These are phyloP conservation scores for Ciconia stormi DNA, from an alignment of 2,113 vertebrate genomes.

Conservation along the genomic window DNA sequence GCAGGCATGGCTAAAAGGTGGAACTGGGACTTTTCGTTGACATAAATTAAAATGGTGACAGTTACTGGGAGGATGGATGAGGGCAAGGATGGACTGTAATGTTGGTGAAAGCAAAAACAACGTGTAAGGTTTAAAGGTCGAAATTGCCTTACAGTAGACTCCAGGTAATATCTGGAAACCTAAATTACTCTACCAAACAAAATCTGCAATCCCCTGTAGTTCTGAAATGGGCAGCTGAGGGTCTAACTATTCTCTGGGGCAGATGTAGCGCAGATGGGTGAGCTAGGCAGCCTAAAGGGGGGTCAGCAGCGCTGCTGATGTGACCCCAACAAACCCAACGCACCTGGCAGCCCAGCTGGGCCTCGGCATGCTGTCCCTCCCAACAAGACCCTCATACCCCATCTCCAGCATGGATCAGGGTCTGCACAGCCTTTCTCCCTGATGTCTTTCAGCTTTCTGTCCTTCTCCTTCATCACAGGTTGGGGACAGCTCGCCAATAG, in stretches of 20 bases:
- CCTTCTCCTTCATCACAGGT: not conserved
- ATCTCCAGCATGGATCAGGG: no score
- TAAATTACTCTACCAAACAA: not conserved
- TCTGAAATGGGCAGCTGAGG: not conserved
- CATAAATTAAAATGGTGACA: not conserved
- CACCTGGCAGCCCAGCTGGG: not conserved
- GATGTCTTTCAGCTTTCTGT: not conserved
- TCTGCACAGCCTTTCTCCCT: not conserved
- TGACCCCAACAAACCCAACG: not conserved
- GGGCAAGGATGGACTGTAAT: not conserved
- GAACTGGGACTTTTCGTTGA: not conserved
- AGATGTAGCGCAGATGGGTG: accelerated
- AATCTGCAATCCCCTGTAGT: not conserved
- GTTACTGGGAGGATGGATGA: not conserved
- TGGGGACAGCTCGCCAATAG: not conserved
- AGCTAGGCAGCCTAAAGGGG: not conserved
- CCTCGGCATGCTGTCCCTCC: not conserved
- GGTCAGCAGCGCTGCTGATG: not conserved
- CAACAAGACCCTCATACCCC: accelerated
- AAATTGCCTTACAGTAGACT: not conserved
- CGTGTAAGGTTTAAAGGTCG: not conserved
- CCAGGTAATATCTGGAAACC: not conserved
- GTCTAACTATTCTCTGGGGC: not conserved
- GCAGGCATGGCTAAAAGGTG: not conserved
- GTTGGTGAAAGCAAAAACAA: not conserved